Percentiles rank a stretch among this genome's conserved stretches.
These are phyloP conservation scores for Tigriopus californicus DNA, from an alignment of 2,888 invertebrate genomes.

Conservation along the genomic window DNA sequence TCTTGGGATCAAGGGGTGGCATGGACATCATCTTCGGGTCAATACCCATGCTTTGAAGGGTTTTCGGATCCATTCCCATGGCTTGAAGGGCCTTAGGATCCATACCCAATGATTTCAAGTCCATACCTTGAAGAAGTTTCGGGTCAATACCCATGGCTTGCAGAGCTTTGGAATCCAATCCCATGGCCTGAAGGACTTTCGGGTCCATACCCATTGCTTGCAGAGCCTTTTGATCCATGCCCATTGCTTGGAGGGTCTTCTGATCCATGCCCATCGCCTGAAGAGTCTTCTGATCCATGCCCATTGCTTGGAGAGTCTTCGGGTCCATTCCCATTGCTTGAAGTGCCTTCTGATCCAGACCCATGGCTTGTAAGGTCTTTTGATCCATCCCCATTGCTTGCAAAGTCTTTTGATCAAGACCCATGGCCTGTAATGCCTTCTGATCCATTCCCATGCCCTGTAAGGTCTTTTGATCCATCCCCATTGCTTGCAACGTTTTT, in stretches of 20 bases:
- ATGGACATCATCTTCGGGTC: constrained; percentile 12
- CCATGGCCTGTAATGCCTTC: constrained; percentile 13
- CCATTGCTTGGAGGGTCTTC: constrained; percentile 19
- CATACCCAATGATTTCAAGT: constrained; percentile 14
- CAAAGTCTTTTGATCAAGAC: constrained; percentile 19
- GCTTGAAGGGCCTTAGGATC: constrained; percentile 8
- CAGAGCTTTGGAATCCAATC: constrained; percentile 16
- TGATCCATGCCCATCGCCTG: background rate
- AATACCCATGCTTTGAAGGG: constrained; percentile 11
- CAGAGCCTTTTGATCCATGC: constrained; percentile 17
- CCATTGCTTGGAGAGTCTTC: constrained; percentile 17
- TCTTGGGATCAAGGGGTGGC: constrained; percentile 15
- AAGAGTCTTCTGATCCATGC: constrained; percentile 19
- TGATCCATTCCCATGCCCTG: constrained; percentile 8
- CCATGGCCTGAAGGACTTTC: constrained; percentile 12
- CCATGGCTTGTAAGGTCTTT: constrained; percentile 11
- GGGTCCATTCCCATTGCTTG: constrained; percentile 17
- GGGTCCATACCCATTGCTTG: constrained; percentile 15
- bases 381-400: constrained; percentile 26
- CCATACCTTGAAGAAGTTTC: constrained; percentile 16
- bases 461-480: constrained; percentile 18
- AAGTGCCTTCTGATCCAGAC: constrained; percentile 18
- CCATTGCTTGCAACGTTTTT: constrained; percentile 16
- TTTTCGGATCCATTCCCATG: constrained; percentile 18
- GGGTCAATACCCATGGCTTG: constrained; percentile 18